phyloP scores from a whole-genome alignment of 2,888 invertebrate genomes.

The Abscondita cerata region DNA sequence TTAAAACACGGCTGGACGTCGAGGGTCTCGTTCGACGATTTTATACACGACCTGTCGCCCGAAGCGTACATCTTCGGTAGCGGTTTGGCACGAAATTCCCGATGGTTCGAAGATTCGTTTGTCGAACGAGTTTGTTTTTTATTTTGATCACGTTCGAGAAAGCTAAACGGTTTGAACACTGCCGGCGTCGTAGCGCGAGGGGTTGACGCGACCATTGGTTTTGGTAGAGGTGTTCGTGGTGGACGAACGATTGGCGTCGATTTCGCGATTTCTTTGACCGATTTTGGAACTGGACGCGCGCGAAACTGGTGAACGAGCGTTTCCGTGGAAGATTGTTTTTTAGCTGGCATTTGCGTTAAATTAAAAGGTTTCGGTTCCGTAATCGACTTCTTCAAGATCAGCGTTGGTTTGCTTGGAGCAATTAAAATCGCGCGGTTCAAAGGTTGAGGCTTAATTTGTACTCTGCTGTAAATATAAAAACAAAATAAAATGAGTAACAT shows the following conservation, averaged over 20 bases:
- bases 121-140: no score
- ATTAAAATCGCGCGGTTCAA: slow-evolving; percentile 67
- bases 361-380: slow-evolving; percentile 72
- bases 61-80: background rate
- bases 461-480: no score
- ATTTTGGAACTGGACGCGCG: slow-evolving; percentile 69
- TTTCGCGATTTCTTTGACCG: slow-evolving; percentile 57
- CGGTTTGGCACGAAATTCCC: slow-evolving; percentile 70
- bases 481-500: no score
- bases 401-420: slow-evolving; percentile 50
- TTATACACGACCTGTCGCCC: slow-evolving; percentile 37
- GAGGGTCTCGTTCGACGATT: slow-evolving; percentile 50
- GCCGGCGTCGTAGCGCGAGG: no score
- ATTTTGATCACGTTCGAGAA: no score
- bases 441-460: slow-evolving; percentile 53
- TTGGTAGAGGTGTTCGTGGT: slow-evolving; percentile 18
- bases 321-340: background rate
- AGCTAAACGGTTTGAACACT: slow-evolving; percentile 65
- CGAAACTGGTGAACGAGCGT: slow-evolving; percentile 57
- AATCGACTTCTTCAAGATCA: slow-evolving; percentile 58
- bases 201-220: no score
- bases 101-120: slow-evolving; percentile 58
- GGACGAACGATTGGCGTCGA: slow-evolving; percentile 46
- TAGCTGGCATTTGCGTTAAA: slow-evolving; percentile 59
- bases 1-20: slow-evolving; percentile 60